Percentiles rank a stretch among this genome's conserved stretches.
Conservation (phyloP, 2,113 vertebrate genomes). For the Xyrauchen texanus region DNA sequence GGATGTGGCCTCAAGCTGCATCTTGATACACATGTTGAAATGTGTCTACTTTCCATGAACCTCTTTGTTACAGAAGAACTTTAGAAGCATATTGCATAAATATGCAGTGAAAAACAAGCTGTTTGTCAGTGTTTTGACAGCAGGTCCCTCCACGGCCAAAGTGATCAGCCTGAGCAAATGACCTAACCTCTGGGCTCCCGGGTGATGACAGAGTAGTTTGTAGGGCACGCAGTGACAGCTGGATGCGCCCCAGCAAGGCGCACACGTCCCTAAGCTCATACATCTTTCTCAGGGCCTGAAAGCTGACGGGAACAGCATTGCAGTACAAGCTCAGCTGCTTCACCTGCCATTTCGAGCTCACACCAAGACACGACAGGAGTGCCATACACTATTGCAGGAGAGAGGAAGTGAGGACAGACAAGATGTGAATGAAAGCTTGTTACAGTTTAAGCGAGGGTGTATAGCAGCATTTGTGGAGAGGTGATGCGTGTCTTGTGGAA, state of each 20-base stretch:
- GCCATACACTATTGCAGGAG: neutral
- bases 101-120: constrained; percentile 4
- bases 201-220: constrained; percentile 37
- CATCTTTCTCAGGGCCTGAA: constrained; percentile 21
- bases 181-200: constrained; percentile 1
- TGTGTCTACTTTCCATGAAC: neutral
- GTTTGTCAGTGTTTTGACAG: constrained; percentile 25
- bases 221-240: constrained; percentile 32
- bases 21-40: neutral
- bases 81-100: neutral
- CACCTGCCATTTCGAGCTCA: constrained; percentile 18
- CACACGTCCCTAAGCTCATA: neutral
- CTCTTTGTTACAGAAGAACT: neutral
- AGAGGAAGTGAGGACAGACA: neutral
- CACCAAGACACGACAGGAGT: constrained; percentile 14
- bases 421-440: neutral
- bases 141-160: neutral
- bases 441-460: neutral
- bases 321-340: constrained; percentile 25
- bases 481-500: neutral
- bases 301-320: constrained; percentile 21
- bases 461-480: neutral
- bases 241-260: constrained; percentile 10
- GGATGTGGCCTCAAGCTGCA: neutral
- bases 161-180: constrained; percentile 30